Percentiles rank a stretch among this genome's conserved stretches.
Conservation (phyloP, 2,797 vertebrate species). For the Sebastes alutus region DNA sequence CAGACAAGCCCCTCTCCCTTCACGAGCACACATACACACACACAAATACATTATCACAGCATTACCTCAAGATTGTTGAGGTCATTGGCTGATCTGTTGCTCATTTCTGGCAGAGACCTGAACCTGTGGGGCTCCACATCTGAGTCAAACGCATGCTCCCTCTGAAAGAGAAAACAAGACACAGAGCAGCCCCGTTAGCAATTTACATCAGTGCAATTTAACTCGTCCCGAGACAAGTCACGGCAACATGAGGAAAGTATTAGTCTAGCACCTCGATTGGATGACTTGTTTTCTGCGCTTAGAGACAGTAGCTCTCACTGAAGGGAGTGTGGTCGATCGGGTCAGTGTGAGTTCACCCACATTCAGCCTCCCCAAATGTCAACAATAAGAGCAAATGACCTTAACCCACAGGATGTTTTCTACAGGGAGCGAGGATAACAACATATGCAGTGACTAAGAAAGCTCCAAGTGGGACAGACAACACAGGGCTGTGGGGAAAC, state of each 20-base stretch:
- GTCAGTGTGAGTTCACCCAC: conserved; percentile 81
- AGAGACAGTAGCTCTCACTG: conserved; percentile 70
- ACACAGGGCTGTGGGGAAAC: conserved; percentile 85
- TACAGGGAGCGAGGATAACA: conserved; percentile 82
- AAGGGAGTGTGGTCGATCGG: conserved; percentile 58
- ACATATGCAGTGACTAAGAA: conserved; percentile 85
- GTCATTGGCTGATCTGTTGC: conserved; percentile 83
- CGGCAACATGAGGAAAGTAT: conserved; percentile 73
- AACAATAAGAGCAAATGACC: conserved; percentile 83
- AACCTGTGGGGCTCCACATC: conserved; percentile 84
- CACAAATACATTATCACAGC: conserved; percentile 49
- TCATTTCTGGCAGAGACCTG: conserved; percentile 85
- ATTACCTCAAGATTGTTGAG: conserved; percentile 86
- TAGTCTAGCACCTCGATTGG: conserved; percentile 56
- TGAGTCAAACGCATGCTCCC: conserved; percentile 79
- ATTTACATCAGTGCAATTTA: conserved; percentile 60
- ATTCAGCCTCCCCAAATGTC: conserved; percentile 81
- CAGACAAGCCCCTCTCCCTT: conserved; percentile 25
- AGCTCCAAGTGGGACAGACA: conserved; percentile 80
- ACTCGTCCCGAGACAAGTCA: conserved; percentile 71
- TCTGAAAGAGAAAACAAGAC: conserved; percentile 80
- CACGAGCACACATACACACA: not conserved
- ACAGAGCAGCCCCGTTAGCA: conserved; percentile 57
- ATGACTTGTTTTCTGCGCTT: conserved; percentile 58
- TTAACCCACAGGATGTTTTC: conserved; percentile 88